These are phyloP conservation scores for Alfaro cultratus DNA, from an alignment of 2,797 vertebrate species.

Conservation along the genomic window DNA sequence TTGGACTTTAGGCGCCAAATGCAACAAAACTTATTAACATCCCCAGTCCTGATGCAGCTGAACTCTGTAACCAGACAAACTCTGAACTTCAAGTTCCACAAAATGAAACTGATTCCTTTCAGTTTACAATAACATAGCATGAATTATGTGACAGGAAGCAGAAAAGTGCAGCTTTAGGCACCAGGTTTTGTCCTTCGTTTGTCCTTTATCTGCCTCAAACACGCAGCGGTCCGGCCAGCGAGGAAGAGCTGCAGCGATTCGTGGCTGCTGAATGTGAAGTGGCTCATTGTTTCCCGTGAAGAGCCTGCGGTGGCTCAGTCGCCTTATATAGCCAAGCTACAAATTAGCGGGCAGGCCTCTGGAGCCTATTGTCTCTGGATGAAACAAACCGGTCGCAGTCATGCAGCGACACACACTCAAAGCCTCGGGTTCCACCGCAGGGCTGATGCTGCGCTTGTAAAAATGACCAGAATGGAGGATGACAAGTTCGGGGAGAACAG, in stretches of 20 bases:
- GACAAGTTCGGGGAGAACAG: slow-evolving; percentile 62
- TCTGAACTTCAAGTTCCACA: background rate
- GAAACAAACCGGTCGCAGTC: slow-evolving; percentile 47
- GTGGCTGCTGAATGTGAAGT: slow-evolving; percentile 30
- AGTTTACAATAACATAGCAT: background rate
- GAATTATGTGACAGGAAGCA: background rate
- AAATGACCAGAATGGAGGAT: slow-evolving; percentile 65
- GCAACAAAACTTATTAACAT: background rate
- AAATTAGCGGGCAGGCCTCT: slow-evolving; percentile 59
- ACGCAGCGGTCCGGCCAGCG: background rate
- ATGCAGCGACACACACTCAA: slow-evolving; percentile 44
- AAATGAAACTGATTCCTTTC: background rate
- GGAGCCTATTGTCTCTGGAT: slow-evolving; percentile 62
- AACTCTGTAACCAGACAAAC: background rate
- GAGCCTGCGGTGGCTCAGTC: slow-evolving; percentile 49
- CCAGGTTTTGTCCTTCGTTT: background rate
- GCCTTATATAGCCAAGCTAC: slow-evolving; percentile 59
- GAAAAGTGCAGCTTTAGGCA: background rate
- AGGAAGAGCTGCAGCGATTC: slow-evolving; percentile 14
- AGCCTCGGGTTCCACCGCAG: slow-evolving; percentile 56
- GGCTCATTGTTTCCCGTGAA: slow-evolving; percentile 38
- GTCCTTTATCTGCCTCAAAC: background rate
- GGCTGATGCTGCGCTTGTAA: slow-evolving; percentile 67
- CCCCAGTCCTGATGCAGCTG: background rate
- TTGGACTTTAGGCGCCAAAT: background rate